Base-by-base conservation (phyloP, 2,888 invertebrate genomes). In the Listrodromus nycthemerus region DNA sequence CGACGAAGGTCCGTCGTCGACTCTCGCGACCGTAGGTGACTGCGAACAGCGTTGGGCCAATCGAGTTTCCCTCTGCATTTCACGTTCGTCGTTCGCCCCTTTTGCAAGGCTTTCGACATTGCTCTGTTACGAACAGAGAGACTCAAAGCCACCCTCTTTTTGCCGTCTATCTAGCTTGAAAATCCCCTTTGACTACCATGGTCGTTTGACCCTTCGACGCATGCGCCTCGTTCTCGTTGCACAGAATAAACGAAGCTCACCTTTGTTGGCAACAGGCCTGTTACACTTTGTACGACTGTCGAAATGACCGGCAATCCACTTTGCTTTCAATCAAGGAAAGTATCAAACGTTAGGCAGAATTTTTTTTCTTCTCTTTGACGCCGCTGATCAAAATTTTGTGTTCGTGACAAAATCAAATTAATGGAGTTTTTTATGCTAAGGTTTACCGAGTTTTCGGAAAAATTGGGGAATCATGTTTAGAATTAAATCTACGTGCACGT, bases 1-100 rank as follows among this genome's bases (percentile, higher is more conserved):
- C 37, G 69, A 67, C 77, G 61, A 76, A 80, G 67, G 77, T 37
- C 41, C 33, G 50, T 19, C 55, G 55, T 16, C 48, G 30, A 30
- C 30, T 10, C 45, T 65, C 41, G 27, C 52, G 66, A 27, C 16
- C 30, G 50, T 24, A 33, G 30, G 21, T 24, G 41, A 37, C 37
- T 50, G 58, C 58, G 16, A 27, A 16, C 6, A 24, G 58, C 30
- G 30, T 61, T 30, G n/a, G n/a, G 41, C 24, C 48, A 45, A 41
- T 67, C 77, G n/a, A 73, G 24, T 21, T 69, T 50, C 69, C 33
- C 13, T n/a, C 41, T 13, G 48, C 48, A 19, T 48, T 48, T 41
- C 24, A 8, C 52, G 33, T 67, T 48, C 50, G 24, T 50, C 67
- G 48, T 48, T 1, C 1, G 16, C 41, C n/a, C 45, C 67, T 21